phyloP scores from a whole-genome alignment of 2,113 vertebrate species.

The Pygoscelis adeliae region DNA sequence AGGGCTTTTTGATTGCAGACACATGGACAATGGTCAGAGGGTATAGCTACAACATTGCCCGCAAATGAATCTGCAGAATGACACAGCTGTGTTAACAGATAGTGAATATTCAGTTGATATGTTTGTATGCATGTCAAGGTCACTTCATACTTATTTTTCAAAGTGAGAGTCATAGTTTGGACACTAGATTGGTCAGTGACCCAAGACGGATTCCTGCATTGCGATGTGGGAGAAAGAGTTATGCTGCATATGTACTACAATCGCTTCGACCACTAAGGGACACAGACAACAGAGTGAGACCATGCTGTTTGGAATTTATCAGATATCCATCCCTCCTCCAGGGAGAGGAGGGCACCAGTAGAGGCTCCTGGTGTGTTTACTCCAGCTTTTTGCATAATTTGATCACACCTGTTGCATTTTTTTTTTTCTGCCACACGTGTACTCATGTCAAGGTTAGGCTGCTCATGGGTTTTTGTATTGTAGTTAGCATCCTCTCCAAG shows the following conservation, averaged over 20 bases:
- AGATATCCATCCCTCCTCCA: not conserved
- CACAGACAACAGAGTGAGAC: not conserved
- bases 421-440: rapidly evolving
- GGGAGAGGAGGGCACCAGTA: not conserved
- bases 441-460: not conserved
- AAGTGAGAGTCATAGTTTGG: not conserved
- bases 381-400: not conserved
- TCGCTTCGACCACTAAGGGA: not conserved
- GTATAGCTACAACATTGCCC: not conserved
- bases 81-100: not conserved
- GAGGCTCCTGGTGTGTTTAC: not conserved
- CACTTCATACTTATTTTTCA: not conserved
- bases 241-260: rapidly evolving
- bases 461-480: not conserved
- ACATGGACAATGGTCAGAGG: not conserved
- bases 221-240: not conserved
- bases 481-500: not conserved
- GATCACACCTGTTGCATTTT: not conserved
- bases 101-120: not conserved
- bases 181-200: not conserved
- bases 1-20: not conserved
- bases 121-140: not conserved
- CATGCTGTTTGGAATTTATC: not conserved
- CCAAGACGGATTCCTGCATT: not conserved
- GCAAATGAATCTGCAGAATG: not conserved